Conservation (phyloP, 2,797 vertebrate species). For the Poliocrania exsul region DNA sequence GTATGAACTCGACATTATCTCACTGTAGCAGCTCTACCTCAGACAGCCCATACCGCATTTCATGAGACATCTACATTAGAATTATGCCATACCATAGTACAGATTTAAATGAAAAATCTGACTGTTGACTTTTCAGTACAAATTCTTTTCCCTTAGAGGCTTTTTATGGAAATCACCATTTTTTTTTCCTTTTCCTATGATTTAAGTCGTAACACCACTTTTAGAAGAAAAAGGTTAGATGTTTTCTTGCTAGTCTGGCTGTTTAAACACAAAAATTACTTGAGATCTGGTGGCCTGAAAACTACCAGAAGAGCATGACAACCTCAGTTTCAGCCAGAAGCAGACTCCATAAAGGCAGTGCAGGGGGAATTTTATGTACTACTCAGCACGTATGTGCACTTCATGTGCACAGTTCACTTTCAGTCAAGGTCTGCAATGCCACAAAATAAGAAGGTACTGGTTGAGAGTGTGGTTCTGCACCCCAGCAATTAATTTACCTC, state of each 20-base stretch:
- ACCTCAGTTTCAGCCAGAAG: background rate
- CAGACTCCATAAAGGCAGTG: background rate
- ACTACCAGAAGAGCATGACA: background rate
- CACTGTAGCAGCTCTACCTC: background rate
- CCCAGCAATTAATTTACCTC: background rate
- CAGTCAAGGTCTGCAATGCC: background rate
- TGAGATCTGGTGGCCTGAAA: background rate
- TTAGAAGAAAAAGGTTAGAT: background rate
- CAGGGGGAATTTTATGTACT: background rate
- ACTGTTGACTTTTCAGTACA: background rate
- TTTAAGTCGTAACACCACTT: accelerated
- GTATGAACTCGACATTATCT: background rate
- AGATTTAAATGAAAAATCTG: background rate
- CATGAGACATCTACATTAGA: background rate
- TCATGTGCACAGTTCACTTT: background rate
- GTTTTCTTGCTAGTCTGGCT: background rate
- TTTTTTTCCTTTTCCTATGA: background rate
- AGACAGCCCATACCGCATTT: background rate
- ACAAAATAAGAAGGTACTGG: background rate
- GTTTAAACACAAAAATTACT: background rate
- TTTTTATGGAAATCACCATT: background rate
- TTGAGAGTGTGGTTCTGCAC: background rate
- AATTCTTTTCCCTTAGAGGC: background rate
- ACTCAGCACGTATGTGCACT: accelerated
- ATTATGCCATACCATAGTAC: background rate